These are phyloP conservation scores for Hyposmocoma kahamanoa DNA, from an alignment of 1,140 invertebrate species.

Conservation along the genomic window DNA sequence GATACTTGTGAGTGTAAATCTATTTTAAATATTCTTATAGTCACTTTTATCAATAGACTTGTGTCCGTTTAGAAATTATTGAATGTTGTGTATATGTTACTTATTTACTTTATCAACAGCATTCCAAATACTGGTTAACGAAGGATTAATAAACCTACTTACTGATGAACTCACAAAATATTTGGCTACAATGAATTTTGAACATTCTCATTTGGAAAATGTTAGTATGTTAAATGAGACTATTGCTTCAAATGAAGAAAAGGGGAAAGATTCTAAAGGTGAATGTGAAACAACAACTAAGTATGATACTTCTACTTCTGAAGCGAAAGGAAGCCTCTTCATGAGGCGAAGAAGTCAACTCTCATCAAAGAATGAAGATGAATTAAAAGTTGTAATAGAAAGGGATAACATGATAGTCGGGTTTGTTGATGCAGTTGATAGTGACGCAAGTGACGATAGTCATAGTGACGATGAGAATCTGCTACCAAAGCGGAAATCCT, in stretches of 20 bases:
- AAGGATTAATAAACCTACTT: conserved; percentile 58
- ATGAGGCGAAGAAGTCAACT: conserved; percentile 31
- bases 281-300: conserved; percentile 4
- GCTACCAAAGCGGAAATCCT: conserved; percentile 21
- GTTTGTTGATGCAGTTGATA: conserved; percentile 53
- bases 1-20: conserved; percentile 51
- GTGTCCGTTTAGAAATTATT: too few relatives aligned
- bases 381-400: conserved; percentile 60
- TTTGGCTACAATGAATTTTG: conserved; percentile 59
- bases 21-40: not conserved
- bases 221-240: conserved; percentile 12
- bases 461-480: conserved; percentile 33
- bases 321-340: conserved; percentile 26
- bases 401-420: conserved; percentile 66
- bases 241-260: conserved; percentile 12
- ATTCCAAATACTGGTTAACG: conserved; percentile 59
- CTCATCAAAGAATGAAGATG: conserved; percentile 40
- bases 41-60: not conserved
- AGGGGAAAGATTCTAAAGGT: conserved; percentile 13
- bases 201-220: conserved; percentile 42
- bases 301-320: conserved; percentile 1
- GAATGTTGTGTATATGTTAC: not conserved
- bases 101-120: conserved; percentile 28
- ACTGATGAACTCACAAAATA: conserved; percentile 58
- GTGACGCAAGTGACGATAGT: conserved; percentile 48